Conservation (phyloP, 2,113 vertebrate genomes). For the Tychaedon coryphoeus region DNA sequence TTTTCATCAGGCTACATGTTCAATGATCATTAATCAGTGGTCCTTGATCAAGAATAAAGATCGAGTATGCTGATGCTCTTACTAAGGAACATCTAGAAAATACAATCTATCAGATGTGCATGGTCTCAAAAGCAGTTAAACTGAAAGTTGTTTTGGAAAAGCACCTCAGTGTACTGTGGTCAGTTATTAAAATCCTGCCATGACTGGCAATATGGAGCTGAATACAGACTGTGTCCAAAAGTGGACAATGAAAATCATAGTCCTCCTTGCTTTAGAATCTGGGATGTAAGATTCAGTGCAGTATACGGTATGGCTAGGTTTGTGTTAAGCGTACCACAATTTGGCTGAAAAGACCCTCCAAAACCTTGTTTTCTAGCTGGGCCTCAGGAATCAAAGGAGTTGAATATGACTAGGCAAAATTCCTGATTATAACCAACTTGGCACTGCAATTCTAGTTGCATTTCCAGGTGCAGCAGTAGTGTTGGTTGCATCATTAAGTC, state of each 20-base stretch:
- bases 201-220: background rate
- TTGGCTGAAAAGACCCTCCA: background rate
- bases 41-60: background rate
- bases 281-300: background rate
- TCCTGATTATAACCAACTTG: background rate
- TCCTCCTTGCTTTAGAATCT: background rate
- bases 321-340: background rate
- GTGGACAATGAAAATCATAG: background rate
- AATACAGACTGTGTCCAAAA: background rate
- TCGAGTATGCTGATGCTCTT: background rate
- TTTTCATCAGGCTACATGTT: background rate
- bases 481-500: background rate
- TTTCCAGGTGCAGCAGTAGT: background rate
- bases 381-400: background rate
- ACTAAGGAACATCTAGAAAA: background rate
- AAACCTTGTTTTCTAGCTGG: background rate
- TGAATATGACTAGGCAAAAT: background rate
- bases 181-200: fast-evolving
- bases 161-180: background rate
- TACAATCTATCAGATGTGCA: background rate
- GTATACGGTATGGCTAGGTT: background rate
- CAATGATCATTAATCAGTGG: background rate
- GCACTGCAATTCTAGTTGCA: background rate
- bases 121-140: background rate
- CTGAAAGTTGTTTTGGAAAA: background rate